Evolutionary conservation across 23 tunicate species (phyloP).

Genomic region (Trididemnum nubilum): DNA sequence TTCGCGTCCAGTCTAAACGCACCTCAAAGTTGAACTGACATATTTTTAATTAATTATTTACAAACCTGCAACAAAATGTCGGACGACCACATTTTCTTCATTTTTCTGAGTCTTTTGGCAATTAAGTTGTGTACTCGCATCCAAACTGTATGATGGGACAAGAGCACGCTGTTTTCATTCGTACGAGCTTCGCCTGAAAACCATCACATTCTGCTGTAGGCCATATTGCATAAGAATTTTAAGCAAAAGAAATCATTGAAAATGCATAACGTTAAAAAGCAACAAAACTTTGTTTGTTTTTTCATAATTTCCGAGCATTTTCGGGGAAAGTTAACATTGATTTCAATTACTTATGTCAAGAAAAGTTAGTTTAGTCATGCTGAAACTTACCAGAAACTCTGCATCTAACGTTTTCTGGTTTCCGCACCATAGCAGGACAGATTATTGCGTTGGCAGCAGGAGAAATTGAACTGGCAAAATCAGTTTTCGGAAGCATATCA

Average conservation of each 20-base stretch:
- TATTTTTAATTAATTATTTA: no score
- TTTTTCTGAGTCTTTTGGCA: slow-evolving; percentile 37
- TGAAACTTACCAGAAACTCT: background rate
- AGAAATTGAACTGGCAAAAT: background rate
- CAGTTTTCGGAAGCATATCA: background rate
- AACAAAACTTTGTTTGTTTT: no score
- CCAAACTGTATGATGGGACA: slow-evolving; percentile 66
- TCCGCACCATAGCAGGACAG: background rate
- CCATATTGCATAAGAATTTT: background rate
- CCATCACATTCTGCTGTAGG: background rate
- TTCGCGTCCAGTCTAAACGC: no score
- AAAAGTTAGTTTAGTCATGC: no score
- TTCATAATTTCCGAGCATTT: no score
- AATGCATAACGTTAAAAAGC: no score
- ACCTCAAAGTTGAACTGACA: no score
- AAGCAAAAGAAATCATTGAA: no score
- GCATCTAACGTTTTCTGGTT: background rate
- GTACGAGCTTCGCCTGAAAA: slow-evolving; percentile 63
- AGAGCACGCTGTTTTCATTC: slow-evolving; percentile 75
- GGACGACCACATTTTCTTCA: background rate
- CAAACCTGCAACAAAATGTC: background rate
- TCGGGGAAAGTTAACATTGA: no score
- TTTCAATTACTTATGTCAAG: no score
- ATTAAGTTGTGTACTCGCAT: slow-evolving; percentile 64
- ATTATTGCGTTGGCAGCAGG: background rate